Evolutionary conservation across 2,888 invertebrate species (phyloP).

Genomic region (Dryadula phaetusa): DNA sequence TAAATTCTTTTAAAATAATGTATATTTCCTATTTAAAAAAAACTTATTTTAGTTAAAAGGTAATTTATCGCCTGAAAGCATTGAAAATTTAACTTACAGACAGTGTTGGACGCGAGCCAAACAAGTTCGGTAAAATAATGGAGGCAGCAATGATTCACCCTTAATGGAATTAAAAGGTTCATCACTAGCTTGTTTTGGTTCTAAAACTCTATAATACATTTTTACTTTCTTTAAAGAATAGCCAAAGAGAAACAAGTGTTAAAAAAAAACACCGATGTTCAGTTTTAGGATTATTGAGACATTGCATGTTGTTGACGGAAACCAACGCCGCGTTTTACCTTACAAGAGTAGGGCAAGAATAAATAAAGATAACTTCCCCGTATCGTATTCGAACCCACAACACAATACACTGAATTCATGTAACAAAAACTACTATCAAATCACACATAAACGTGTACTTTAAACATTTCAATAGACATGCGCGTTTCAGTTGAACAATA

Average conservation of each 20-base stretch:
- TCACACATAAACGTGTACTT: background rate
- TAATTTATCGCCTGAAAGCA: slow-evolving; percentile 7
- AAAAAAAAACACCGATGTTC: background rate
- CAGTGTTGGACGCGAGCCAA: slow-evolving; percentile 18
- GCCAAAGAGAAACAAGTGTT: background rate
- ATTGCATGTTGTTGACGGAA: background rate
- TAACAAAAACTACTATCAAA: background rate
- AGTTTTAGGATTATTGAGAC: background rate
- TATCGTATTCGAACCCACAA: background rate
- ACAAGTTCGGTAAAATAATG: background rate
- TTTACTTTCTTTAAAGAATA: background rate
- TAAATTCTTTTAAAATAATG: too few relatives aligned
- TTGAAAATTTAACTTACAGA: slow-evolving; percentile 9
- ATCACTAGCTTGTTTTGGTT: background rate
- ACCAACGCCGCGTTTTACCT: background rate
- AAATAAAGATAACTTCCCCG: too few relatives aligned
- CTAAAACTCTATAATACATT: background rate
- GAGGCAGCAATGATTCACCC: background rate
- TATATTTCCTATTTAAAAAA: too few relatives aligned
- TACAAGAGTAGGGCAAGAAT: too few relatives aligned
- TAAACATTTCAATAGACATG: background rate
- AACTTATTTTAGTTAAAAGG: background rate
- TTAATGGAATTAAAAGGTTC: slow-evolving; percentile 14
- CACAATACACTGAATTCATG: background rate
- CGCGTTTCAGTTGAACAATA: slow-evolving; percentile 19